Percentiles rank a stretch among this genome's conserved stretches.
Conservation (phyloP, 2,797 vertebrate genomes). For the Aeoliscus strigatus region DNA sequence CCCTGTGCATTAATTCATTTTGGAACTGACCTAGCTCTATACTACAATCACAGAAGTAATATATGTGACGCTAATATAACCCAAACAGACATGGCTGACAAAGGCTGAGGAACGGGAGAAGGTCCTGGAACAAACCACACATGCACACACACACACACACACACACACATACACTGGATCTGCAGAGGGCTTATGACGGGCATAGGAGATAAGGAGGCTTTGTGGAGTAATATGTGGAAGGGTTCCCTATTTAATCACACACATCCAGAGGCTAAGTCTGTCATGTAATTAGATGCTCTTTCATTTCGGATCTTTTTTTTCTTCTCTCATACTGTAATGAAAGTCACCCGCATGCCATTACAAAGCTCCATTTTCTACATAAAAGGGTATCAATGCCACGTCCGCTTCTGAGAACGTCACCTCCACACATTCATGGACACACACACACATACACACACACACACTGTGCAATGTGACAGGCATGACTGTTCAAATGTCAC, state of each 20-base stretch:
- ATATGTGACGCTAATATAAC: conserved; percentile 41
- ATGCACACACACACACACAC: too few relatives aligned
- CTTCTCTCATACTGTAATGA: conserved; percentile 36
- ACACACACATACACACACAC: too few relatives aligned
- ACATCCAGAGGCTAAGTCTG: conserved; percentile 55
- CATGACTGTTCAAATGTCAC: conserved; percentile 72
- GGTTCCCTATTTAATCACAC: conserved; percentile 49
- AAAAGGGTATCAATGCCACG: conserved; percentile 28
- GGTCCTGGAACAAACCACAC: too few relatives aligned
- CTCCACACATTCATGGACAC: conserved; percentile 39
- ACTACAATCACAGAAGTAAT: too few relatives aligned
- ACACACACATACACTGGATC: too few relatives aligned
- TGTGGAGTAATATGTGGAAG: conserved; percentile 47
- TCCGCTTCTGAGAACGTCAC: conserved; percentile 28
- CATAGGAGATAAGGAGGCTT: conserved; percentile 39
- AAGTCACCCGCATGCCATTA: conserved; percentile 6
- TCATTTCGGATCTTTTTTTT: conserved; percentile 33
- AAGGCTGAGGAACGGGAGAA: conserved; percentile 24
- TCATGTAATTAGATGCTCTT: conserved; percentile 65
- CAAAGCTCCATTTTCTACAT: conserved; percentile 31
- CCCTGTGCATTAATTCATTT: too few relatives aligned
- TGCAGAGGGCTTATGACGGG: conserved; percentile 13
- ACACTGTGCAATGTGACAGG: conserved; percentile 44
- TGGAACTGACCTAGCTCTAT: too few relatives aligned
- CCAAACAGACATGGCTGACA: conserved; percentile 34